Evolutionary conservation across 2,888 invertebrate species (phyloP).

Genomic region (Phytoseiulus persimilis): DNA sequence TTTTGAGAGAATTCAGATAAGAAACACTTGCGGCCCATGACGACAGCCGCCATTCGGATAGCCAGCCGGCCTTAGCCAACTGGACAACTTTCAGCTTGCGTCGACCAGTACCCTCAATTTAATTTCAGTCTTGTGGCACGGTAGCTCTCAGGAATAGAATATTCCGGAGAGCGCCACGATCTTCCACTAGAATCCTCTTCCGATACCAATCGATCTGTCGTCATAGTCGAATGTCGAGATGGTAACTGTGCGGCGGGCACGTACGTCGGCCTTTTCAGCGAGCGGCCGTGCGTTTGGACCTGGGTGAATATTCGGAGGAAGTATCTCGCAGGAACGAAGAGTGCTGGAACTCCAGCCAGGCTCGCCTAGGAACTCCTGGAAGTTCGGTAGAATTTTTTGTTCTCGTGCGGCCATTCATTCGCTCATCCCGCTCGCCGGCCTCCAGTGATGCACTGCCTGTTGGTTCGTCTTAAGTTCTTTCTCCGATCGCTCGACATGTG

Average conservation of each 20-base stretch:
- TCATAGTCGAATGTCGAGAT: too few relatives aligned
- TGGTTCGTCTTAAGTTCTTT: background rate
- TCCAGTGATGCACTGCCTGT: background rate
- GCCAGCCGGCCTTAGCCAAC: background rate
- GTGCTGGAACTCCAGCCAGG: background rate
- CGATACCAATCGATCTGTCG: background rate
- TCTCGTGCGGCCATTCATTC: background rate
- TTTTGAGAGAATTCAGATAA: background rate
- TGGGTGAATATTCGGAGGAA: background rate
- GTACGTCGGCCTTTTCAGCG: background rate
- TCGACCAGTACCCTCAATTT: background rate
- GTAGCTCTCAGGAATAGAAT: background rate
- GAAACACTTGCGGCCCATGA: background rate
- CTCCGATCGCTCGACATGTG: slow-evolving; percentile 5
- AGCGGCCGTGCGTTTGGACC: background rate
- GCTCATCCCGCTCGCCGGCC: background rate
- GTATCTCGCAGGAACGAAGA: background rate
- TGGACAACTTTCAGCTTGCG: background rate
- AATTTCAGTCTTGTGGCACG: background rate
- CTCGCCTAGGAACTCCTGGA: background rate
- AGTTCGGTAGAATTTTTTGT: background rate
- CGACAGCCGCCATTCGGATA: background rate
- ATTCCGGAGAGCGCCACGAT: background rate
- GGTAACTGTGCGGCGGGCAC: too few relatives aligned
- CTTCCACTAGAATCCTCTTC: background rate